Base-by-base conservation (phyloP, 2,113 vertebrate genomes). In the Neotoma lepida region DNA sequence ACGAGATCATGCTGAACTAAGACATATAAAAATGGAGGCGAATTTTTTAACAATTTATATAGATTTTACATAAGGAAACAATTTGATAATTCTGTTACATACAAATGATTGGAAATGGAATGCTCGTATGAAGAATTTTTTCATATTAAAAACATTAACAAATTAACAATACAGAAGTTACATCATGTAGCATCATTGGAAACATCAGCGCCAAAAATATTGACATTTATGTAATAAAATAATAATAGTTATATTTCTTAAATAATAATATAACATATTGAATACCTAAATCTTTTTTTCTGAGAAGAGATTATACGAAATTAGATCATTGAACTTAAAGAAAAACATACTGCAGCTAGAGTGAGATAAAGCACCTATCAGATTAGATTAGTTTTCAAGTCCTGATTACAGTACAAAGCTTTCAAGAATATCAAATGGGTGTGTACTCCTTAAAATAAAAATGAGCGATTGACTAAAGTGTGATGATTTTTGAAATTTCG, bases 361-460 rank as follows among this genome's bases (percentile, higher is more conserved):
- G 44, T 97, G 90, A 96, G 95, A 81, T 91, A 97, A 97, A 44
- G 35, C 86, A 94, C 73, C 92, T 96, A 97, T 97, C 95, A 97
- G 95, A 97, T 98, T 97, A 97, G 39, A 97, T 98, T 97, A 97
- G 33, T 80, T 97, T 97, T 95, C 97, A 95, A 97, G 88, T 81
- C 58, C 82, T 89, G 91, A 98, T 97, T 98, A 95, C 70, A 96
- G 33, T 74, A 95, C 30, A 97, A 96, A 61, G 33, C 39, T 94
- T 90, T 97, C 71, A 97, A 96, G 89, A 97, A 96, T 93, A 76
- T 94, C 86, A 86, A 95, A 95, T 91, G 88, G 86, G 14, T 68
- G 91, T 96, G n/a, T 22, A 88, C 33, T 96, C 92, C 89, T 97
- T 97, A 96, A 73, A 73, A 41, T 24, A 94, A 76, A 97, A 98